phyloP scores from a whole-genome alignment of 2,888 invertebrate species.

The Drosophila parthenogenetica region DNA sequence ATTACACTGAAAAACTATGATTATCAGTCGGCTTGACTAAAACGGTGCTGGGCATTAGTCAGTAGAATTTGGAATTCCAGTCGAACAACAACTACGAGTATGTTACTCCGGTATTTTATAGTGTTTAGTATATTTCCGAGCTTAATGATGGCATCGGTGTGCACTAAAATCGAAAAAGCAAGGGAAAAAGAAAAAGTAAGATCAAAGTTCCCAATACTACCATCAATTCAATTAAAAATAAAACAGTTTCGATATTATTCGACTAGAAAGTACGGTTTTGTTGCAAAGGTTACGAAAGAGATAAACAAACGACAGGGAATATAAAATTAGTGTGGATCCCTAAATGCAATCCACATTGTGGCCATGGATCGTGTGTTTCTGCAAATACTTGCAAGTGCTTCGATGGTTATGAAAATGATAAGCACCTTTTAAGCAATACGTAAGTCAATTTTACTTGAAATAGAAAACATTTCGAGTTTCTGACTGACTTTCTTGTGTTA shows the following conservation, averaged over 20 bases:
- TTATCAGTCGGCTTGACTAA: not conserved
- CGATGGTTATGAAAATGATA: conserved; percentile 6
- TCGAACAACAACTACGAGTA: not conserved
- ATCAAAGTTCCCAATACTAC: not conserved
- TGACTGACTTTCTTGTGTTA: not conserved
- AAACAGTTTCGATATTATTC: not conserved
- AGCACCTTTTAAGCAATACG: not conserved
- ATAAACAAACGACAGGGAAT: rapidly evolving
- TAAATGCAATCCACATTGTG: not conserved
- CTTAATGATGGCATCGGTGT: not conserved
- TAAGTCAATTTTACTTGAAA: not conserved
- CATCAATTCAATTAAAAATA: too few species aligned
- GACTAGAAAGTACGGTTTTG: not conserved
- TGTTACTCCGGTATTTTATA: conserved; percentile 6
- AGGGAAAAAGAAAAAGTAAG: not conserved
- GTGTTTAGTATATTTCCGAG: not conserved
- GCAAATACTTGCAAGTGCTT: conserved; percentile 15
- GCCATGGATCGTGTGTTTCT: not conserved
- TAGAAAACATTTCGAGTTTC: not conserved
- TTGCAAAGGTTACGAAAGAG: conserved; percentile 21
- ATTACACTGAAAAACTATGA: not conserved
- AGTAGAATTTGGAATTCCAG: conserved; percentile 5
- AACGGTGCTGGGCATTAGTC: not conserved
- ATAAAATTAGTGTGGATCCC: not conserved
- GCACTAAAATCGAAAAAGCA: not conserved